Evolutionary conservation across 2,113 vertebrate genomes (phyloP), one percentile per base, ranked within the genome.

Genomic region (Erpornis zantholeuca): DNA sequence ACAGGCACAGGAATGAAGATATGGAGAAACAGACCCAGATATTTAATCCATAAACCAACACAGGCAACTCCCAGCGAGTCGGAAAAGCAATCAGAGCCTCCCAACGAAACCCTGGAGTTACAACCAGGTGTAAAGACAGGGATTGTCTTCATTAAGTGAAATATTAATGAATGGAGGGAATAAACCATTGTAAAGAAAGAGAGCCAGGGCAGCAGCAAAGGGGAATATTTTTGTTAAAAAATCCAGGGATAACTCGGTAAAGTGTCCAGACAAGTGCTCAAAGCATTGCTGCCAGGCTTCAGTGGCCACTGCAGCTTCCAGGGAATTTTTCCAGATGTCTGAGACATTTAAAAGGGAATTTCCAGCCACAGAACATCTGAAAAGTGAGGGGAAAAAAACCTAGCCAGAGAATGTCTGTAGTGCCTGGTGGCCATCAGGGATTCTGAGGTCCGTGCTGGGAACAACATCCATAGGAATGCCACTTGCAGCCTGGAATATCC

Each of bases 31-130:
- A 52, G 40, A 81, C 11, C 15, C 2, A 4, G 64, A 60, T 81
- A 70, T 31, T 64, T 86, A 86, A 88, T 85, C 90, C 85, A 72
- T 86, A 93, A 95, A 88, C 72, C 71, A 93, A 63, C 66, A 71
- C 33, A 78, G 80, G 52, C 19, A 23, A 23, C 57, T 82, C 91
- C 70, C 47, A 49, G 75, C 0, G 1, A 88, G 63, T 63, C 18
- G 1, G 2, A 40, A 89, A 85, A 79, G 36, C 73, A 93, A 73
- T 82, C 80, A 49, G 63, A 57, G 76, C 28, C n/a, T 78, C 75
- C 40, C 76, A 57, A 23, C 83, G 52, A 47, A 82, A 28, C 57
- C 28, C 28, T 19, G 61, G 42, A 31, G 25, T 11, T 90, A 71
- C 78, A 65, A 31, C 4, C 23, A 69, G 80, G 77, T 71, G 68